These are phyloP conservation scores for Diadophis punctatus DNA, from an alignment of 2,113 vertebrate species.

Conservation along the genomic window DNA sequence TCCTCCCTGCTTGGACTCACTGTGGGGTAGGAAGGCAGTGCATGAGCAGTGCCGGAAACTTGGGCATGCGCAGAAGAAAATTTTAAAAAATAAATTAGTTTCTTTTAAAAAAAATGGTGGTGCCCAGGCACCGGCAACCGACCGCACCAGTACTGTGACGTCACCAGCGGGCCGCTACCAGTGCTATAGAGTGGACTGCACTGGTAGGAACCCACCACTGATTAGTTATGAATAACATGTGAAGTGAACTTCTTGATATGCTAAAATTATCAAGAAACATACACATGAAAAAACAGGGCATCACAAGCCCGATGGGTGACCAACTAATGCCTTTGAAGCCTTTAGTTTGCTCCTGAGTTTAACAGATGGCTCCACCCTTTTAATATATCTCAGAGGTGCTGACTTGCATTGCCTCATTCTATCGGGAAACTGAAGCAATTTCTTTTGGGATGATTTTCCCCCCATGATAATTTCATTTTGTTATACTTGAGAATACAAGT, in stretches of 20 bases:
- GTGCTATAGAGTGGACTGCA: too few species aligned
- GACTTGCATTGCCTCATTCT: conserved; percentile 5
- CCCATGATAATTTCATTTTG: background rate
- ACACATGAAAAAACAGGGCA: conserved; percentile 4
- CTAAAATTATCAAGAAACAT: conserved; percentile 15
- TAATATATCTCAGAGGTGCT: conserved; percentile 13
- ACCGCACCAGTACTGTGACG: too few species aligned
- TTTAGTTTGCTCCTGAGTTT: background rate
- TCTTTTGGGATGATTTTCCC: background rate
- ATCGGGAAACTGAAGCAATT: background rate
- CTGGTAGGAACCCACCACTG: too few species aligned
- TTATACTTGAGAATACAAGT: background rate
- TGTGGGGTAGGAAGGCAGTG: too few species aligned
- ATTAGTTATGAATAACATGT: background rate
- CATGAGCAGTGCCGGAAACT: too few species aligned
- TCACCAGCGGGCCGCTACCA: too few species aligned
- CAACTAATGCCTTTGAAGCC: background rate
- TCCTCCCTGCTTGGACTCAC: too few species aligned
- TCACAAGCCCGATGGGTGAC: background rate
- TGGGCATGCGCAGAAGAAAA: too few species aligned
- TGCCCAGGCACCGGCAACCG: too few species aligned
- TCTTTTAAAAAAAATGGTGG: too few species aligned
- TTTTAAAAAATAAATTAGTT: too few species aligned
- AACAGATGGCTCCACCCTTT: conserved; percentile 7
- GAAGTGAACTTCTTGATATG: background rate